These are phyloP conservation scores for Pteropus alecto DNA, from an alignment of 2,113 vertebrate genomes.

Conservation along the genomic window DNA sequence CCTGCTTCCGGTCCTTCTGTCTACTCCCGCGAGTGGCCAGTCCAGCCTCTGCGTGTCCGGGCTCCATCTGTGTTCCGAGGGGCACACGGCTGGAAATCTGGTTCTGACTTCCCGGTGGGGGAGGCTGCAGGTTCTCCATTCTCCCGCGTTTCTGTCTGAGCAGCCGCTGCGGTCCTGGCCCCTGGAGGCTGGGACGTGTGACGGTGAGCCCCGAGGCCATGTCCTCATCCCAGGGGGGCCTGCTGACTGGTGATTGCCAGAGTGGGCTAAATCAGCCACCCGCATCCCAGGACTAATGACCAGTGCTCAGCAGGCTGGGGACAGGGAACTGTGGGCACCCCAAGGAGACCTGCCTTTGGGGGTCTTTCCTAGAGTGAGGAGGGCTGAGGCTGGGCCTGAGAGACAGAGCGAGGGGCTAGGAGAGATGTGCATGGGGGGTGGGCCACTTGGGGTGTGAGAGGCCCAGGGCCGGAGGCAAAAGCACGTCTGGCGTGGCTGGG, in stretches of 20 bases:
- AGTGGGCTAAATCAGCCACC: too few species aligned
- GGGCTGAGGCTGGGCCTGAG: not conserved
- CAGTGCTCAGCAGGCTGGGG: not conserved
- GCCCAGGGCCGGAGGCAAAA: not conserved
- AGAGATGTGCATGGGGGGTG: not conserved
- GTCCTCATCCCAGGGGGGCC: not conserved
- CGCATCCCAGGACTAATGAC: not conserved
- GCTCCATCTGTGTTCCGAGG: too few species aligned
- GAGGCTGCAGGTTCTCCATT: accelerated
- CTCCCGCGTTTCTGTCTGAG: not conserved
- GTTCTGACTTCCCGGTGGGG: too few species aligned
- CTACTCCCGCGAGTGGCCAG: too few species aligned
- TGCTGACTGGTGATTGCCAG: too few species aligned
- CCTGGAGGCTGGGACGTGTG: not conserved
- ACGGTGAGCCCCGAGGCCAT: not conserved
- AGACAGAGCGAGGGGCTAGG: not conserved
- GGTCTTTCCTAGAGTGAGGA: not conserved
- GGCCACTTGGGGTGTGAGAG: not conserved
- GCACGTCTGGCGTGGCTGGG: accelerated
- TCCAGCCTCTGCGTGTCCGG: too few species aligned
- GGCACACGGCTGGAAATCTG: too few species aligned
- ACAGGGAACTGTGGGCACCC: not conserved
- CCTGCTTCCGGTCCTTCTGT: too few species aligned
- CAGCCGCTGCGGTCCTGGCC: accelerated
- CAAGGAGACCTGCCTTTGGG: not conserved